Evolutionary conservation across 2,797 vertebrate genomes (phyloP).

Genomic region (Pipistrellus pygmaeus): DNA sequence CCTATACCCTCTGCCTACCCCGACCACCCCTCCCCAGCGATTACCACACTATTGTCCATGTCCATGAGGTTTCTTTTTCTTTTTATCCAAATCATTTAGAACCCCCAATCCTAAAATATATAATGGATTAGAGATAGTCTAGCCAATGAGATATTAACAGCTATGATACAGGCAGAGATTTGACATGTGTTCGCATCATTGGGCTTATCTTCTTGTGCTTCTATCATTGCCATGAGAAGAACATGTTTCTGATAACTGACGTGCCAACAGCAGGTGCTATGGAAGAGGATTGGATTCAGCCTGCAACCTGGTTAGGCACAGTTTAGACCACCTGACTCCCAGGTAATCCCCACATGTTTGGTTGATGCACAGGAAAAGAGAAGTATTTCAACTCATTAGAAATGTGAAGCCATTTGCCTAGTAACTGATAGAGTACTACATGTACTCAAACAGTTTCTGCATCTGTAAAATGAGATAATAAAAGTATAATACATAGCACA

Average conservation of each 20-base stretch:
- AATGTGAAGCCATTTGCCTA: background rate
- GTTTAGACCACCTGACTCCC: background rate
- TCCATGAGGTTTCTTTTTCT: background rate
- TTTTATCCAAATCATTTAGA: background rate
- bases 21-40: fast-evolving
- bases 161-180: background rate
- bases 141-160: background rate
- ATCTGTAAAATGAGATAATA: background rate
- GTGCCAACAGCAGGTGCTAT: background rate
- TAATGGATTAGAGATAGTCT: background rate
- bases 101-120: background rate
- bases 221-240: background rate
- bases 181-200: background rate
- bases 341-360: background rate
- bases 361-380: background rate
- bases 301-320: background rate
- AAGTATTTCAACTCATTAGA: background rate
- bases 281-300: background rate
- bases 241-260: background rate
- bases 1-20: background rate
- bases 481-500: background rate
- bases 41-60: background rate
- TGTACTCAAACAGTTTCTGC: background rate
- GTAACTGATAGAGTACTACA: background rate
- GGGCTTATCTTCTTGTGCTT: background rate